Evolutionary conservation across 2,113 vertebrate genomes (phyloP).

Genomic region (Excalfactoria chinensis): DNA sequence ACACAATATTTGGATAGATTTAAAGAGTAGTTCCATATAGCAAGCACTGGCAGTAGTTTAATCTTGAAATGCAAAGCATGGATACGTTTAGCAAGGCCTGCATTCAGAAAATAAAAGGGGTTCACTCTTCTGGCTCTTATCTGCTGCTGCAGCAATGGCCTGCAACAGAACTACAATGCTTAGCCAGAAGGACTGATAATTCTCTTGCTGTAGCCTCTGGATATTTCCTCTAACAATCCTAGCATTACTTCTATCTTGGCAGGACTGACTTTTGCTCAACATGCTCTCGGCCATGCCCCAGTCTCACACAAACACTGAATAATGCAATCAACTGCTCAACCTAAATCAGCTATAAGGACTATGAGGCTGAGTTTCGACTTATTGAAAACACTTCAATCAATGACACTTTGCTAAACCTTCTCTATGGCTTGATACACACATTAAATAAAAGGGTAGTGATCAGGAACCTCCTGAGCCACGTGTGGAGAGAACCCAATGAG

Average conservation of each 20-base stretch:
- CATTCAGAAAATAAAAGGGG: neutral
- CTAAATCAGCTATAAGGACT: slow-evolving; percentile 56
- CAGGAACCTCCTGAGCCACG: slow-evolving; percentile 29
- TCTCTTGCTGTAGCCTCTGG: slow-evolving; percentile 34
- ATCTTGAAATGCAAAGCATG: neutral
- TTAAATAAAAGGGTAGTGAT: slow-evolving; percentile 48
- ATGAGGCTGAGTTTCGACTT: slow-evolving; percentile 45
- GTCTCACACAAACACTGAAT: slow-evolving; percentile 58
- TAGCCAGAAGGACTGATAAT: neutral
- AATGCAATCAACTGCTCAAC: slow-evolving; percentile 60
- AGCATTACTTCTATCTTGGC: slow-evolving; percentile 45
- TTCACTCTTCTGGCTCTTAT: slow-evolving; percentile 20
- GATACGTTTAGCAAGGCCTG: neutral
- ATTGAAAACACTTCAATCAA: slow-evolving; percentile 67
- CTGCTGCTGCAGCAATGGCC: slow-evolving; percentile 25
- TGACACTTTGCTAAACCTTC: slow-evolving; percentile 55
- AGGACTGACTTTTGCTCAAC: slow-evolving; percentile 64
- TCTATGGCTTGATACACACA: slow-evolving; percentile 12
- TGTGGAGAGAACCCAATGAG: neutral
- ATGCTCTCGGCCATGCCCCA: slow-evolving; percentile 53
- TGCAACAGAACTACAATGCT: slow-evolving; percentile 3
- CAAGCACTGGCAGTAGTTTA: neutral
- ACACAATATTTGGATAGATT: neutral
- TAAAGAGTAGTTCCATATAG: neutral
- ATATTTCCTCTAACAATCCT: slow-evolving; percentile 36